Evolutionary conservation across 2,888 invertebrate species (phyloP), one percentile per base, ranked within the genome.

Genomic region (Cyrtodaria siliqua): DNA sequence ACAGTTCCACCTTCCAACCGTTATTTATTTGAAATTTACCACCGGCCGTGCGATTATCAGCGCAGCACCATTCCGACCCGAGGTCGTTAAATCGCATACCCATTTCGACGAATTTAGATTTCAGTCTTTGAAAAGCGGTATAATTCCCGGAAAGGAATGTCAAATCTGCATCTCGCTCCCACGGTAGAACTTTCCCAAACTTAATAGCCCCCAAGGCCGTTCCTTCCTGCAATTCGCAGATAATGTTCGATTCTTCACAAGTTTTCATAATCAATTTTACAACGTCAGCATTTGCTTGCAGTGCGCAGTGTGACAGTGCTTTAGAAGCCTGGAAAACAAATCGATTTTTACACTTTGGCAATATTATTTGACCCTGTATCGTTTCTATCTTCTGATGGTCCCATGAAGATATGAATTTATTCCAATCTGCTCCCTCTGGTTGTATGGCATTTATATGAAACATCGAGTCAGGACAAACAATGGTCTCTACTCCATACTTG

Each of bases 151-250:
- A 61, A 3, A 79, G 66, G 57, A 85, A 86, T 4, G 79, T 63
- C 12, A 90, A 71, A 73, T 91, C 90, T 18, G 85, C 89, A 73
- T 91, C 91, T n/a, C 87, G 62, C 66, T 91, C 91, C 92, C 92
- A 92, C 2, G 91, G 91, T 24, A 91, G 76, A 56, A 88, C 79
- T 57, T 84, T 87, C 27, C 78, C 56, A 29, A 91, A 82, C 68
- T 91, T 92, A 23, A 91, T 89, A n/a, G 92, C 90, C n/a, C 91
- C 91, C 2, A 92, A 76, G 6, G 86, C 33, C 2, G 89, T 86
- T 2, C 91, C 91, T 18, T 89, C 85, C 42, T 87, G 85, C n/a
- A 91, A 68, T 56, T 90, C 88, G 72, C 90, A 91, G 6, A 82
- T 60, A 4, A 88, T 71, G 16, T 79, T 78, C 6, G 79, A 27